Base-by-base conservation (phyloP, 2,113 vertebrate genomes). In the Toxotes jaculatrix region DNA sequence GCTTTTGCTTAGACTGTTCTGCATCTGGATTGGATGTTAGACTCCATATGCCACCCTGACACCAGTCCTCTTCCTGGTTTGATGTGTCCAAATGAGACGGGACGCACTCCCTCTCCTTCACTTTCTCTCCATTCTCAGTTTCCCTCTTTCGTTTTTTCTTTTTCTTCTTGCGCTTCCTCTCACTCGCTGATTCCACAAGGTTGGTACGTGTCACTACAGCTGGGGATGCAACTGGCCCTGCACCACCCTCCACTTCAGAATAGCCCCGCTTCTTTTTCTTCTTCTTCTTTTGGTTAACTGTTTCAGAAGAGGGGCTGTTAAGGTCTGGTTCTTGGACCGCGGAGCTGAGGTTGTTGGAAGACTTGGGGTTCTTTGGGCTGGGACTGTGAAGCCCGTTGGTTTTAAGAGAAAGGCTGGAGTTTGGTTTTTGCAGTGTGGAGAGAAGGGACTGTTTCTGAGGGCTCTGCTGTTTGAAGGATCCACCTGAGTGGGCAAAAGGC, bases 1-100 rank as follows among this genome's bases (percentile, higher is more conserved):
- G 55, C 51, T 55, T 83, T 14, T 66, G 71, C 19, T 90, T 69
- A 1, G 79, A 38, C 57, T 61, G 74, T 51, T 85, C 85, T 43
- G 55, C 27, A 21, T 68, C 66, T 32, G 70, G 57, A 23, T 72
- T 42, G 9, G 88, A n/a, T 0, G 69, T 72, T 1, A 95, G 78
- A 45, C 87, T 92, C 95, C 94, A 95, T 16, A 90, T 77, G 45
- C 94, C 93, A 0, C 89, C 88, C 14, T 93, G 90, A 88, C 93
- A 91, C 95, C 95, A 95, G 32, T 95, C 95, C 83, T 95, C 95
- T n/a, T 95, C 95, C 56, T 90, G 93, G 61, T 38, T 71, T 0
- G 77, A 21, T 1, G 73, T 40, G 40, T 94, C 91, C 32, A 94
- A 71, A 64, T 93, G 94, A 31, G 93, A 91, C 9, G n/a, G 60